Evolutionary conservation across 1,140 invertebrate species (phyloP).

Genomic region (Drosophila nigrodunni): DNA sequence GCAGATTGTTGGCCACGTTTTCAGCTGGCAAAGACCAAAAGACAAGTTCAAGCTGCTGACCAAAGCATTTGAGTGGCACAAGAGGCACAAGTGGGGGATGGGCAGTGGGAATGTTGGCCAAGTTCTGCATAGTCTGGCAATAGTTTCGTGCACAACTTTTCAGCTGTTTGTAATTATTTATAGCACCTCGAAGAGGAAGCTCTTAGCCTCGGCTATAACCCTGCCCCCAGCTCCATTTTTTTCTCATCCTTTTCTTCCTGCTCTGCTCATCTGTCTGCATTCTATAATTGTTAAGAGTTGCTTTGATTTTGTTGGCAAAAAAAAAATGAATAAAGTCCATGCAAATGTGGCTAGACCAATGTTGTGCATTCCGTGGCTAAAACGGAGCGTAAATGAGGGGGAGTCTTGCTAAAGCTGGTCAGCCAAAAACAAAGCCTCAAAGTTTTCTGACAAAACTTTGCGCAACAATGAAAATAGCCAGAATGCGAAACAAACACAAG

Average conservation of each 20-base stretch:
- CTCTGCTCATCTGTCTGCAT: background rate
- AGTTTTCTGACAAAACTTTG: constrained; percentile 32
- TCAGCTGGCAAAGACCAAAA: constrained; percentile 29
- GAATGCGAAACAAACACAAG: constrained; percentile 28
- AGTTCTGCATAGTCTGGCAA: constrained; percentile 46
- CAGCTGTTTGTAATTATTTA: constrained; percentile 76
- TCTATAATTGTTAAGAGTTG: constrained; percentile 43
- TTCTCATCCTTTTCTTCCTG: background rate
- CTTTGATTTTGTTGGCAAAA: constrained; percentile 31
- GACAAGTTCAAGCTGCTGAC: constrained; percentile 45
- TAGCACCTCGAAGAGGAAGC: constrained; percentile 58
- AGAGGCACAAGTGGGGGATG: background rate
- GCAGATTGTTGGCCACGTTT: constrained; percentile 49
- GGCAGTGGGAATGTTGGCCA: constrained; percentile 7
- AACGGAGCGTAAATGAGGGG: background rate
- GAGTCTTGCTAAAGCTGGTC: constrained; percentile 18
- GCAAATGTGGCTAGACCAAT: constrained; percentile 38
- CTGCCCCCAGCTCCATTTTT: background rate
- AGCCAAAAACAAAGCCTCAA: constrained; percentile 41
- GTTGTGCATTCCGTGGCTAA: constrained; percentile 34
- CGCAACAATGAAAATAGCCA: constrained; percentile 38
- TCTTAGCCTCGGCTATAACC: constrained; percentile 14
- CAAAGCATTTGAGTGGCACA: constrained; percentile 32
- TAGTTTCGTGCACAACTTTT: constrained; percentile 59
- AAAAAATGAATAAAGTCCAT: constrained; percentile 13